phyloP scores from a whole-genome alignment of 2,113 vertebrate species.

The Caloenas nicobarica region DNA sequence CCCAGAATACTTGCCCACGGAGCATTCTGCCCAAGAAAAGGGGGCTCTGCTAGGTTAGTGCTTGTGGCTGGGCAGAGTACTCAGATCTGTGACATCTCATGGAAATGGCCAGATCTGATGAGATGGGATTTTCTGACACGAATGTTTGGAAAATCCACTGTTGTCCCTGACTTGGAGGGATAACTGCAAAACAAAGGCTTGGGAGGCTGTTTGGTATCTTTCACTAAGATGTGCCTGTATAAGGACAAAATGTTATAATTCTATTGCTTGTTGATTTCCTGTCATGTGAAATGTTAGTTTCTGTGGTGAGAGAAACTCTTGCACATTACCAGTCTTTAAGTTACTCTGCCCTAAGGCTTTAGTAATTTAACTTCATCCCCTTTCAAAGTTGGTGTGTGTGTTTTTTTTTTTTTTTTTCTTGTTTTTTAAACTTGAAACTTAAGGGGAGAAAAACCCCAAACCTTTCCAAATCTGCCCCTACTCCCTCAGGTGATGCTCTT shows the following conservation, averaged over 20 bases:
- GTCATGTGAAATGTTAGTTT: constrained; percentile 25
- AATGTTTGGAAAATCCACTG: not conserved
- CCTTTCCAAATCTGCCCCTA: constrained; percentile 29
- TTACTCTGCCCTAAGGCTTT: constrained; percentile 36
- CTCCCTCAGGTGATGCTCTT: constrained; percentile 52
- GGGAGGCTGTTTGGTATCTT: not conserved
- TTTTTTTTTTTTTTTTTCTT: not conserved
- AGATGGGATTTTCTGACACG: not conserved
- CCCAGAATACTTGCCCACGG: not conserved
- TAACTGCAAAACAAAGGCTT: not conserved
- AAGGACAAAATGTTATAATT: not conserved
- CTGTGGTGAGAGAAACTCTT: constrained; percentile 41
- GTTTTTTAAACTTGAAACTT: constrained; percentile 17
- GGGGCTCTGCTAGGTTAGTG: not conserved
- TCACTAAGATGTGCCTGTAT: not conserved
- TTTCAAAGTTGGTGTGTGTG: constrained; percentile 55
- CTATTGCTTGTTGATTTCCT: constrained; percentile 27
- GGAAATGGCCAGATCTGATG: not conserved
- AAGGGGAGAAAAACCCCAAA: not conserved
- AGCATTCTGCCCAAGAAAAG: not conserved
- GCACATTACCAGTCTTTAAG: constrained; percentile 19
- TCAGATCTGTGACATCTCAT: not conserved
- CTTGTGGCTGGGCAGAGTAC: not conserved
- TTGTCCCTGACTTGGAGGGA: not conserved
- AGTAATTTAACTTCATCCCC: constrained; percentile 34